Evolutionary conservation across 2,797 vertebrate species (phyloP).

Genomic region (Telmatherina bonti): DNA sequence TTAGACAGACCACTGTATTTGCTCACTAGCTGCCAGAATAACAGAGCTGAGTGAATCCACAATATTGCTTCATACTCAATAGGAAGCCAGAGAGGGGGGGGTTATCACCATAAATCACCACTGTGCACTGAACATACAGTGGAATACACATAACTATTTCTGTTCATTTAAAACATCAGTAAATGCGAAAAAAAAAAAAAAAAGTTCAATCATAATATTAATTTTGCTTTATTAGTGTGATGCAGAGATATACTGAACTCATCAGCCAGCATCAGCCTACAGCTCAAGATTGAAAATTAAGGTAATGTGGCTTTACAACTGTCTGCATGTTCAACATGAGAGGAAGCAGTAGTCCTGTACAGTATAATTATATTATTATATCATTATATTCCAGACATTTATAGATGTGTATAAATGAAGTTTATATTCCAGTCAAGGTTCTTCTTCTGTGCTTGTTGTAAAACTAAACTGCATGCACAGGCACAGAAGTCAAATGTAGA

Average conservation of each 20-base stretch:
- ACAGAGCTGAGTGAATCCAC: background rate
- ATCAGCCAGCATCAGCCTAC: background rate
- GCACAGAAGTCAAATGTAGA: background rate
- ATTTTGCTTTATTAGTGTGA: background rate
- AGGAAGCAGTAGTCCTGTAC: background rate
- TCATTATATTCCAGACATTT: too few relatives aligned
- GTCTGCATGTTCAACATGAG: background rate
- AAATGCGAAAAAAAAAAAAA: background rate
- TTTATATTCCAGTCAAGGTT: background rate
- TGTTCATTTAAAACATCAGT: background rate
- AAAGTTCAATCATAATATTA: background rate
- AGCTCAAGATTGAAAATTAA: background rate
- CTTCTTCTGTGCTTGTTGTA: background rate
- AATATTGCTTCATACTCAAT: background rate
- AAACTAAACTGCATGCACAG: background rate
- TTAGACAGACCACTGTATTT: conserved; percentile 19
- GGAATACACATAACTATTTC: background rate
- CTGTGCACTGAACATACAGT: background rate
- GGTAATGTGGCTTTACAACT: background rate
- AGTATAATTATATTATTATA: background rate
- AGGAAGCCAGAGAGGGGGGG: background rate
- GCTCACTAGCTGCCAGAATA: conserved; percentile 8
- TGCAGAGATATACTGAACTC: background rate
- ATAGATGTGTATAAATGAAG: background rate
- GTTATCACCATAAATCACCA: background rate